Evolutionary conservation across 2,888 invertebrate genomes (phyloP).

Genomic region (Macrophya alboannulata): DNA sequence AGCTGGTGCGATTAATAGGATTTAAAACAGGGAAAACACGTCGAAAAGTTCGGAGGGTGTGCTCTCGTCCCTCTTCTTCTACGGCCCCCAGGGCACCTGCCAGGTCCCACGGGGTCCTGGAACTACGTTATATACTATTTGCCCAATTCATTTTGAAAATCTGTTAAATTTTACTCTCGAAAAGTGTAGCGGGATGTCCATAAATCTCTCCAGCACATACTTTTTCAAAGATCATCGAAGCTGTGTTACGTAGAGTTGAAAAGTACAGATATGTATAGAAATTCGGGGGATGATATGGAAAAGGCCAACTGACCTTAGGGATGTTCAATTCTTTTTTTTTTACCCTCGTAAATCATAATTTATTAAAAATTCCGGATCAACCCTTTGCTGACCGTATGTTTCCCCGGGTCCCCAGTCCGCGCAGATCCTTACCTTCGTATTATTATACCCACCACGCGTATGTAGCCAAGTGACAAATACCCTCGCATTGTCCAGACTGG

Average conservation of each 20-base stretch:
- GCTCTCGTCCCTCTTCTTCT: conserved; percentile 12
- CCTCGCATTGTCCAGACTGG: conserved; percentile 68
- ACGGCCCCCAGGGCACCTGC: conserved; percentile 52
- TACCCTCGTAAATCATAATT: conserved; percentile 37
- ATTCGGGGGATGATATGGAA: background rate
- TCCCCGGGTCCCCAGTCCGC: background rate
- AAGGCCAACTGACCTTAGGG: conserved; percentile 28
- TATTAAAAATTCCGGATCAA: conserved; percentile 5
- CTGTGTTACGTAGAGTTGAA: too few relatives aligned
- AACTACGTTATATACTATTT: background rate
- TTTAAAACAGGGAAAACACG: conserved; percentile 58
- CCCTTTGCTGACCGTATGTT: conserved; percentile 42
- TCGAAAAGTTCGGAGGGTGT: conserved; percentile 43
- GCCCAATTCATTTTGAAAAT: background rate
- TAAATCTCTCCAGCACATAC: background rate
- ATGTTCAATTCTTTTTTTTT: background rate
- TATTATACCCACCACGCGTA: background rate
- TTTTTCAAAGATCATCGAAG: too few relatives aligned
- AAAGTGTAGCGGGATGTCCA: background rate
- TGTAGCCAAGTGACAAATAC: conserved; percentile 68
- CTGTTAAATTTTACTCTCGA: background rate
- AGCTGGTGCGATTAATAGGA: conserved; percentile 59
- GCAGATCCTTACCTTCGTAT: background rate
- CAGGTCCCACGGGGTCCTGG: conserved; percentile 51
- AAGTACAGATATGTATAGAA: background rate